Evolutionary conservation across 1,140 invertebrate species (phyloP), one percentile per base, ranked within the genome.

Genomic region (Palaemon carinicauda): DNA sequence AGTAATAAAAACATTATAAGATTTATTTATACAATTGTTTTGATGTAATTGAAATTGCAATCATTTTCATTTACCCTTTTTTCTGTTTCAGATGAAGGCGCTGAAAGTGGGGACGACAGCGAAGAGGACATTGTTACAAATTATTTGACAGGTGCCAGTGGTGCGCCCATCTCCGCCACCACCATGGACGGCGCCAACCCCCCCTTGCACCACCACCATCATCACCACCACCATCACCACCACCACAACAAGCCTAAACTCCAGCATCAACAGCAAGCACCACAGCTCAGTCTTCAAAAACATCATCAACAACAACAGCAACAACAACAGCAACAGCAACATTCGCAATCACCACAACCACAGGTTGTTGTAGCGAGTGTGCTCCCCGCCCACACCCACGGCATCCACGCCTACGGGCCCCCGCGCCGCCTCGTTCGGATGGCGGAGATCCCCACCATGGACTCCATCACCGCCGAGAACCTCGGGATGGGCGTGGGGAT

Each of bases 111-210:
- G 60, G 94, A 94, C 78, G 93, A 93, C 90, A 94, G 94, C 89
- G 94, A 94, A 90, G 94, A 94, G 89, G 94, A 94, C 92, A 93
- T 94, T 91, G 93, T 95, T 90, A 94, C 94, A 21, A 94, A 94
- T 90, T 94, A 94, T 87, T 82, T 89, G 29, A 60, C 87, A 41
- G 80, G 77, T 56, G 31, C 71, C 10, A n/a, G 33, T 33, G 82
- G 29, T 33, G 80, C 78, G 69, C 60, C 24, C 24, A 19, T 29
- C 53, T 27, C 80, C n/a, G 10, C 52, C 41, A 75, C 27, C 29
- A 31, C 69, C 50, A 71, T 31, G 69, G 60, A 80, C 21, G 60
- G 52, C 15, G 15, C 80, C 14, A 83, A 79, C 24, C 82, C 82
- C 33, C 88, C 73, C 60, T 56, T 51, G 41, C 75, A 80, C 19